Evolutionary conservation across 1,140 invertebrate genomes (phyloP).

Genomic region (Platorchestia sp.): DNA sequence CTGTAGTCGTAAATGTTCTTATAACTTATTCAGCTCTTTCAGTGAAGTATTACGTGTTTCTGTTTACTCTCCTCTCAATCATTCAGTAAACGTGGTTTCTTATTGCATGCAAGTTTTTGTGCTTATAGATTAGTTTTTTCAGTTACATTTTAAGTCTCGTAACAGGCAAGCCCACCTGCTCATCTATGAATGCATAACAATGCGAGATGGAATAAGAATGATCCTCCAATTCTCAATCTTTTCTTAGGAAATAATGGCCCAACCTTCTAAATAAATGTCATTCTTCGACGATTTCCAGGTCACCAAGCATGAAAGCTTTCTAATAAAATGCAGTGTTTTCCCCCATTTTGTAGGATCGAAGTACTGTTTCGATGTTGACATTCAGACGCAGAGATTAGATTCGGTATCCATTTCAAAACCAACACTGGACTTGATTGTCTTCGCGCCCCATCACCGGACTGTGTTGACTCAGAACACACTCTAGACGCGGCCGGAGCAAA

Average conservation of each 20-base stretch:
- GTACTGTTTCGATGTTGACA: neutral
- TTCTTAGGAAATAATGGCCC: neutral
- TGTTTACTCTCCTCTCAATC: neutral
- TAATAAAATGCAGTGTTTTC: neutral
- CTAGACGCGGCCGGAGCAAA: neutral
- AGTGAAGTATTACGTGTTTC: neutral
- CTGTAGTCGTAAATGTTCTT: neutral
- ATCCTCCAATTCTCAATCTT: neutral
- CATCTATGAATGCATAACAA: no score
- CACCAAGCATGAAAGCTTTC: neutral
- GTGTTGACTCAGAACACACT: slow-evolving; percentile 50
- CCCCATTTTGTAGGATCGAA: neutral
- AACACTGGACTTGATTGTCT: slow-evolving; percentile 30
- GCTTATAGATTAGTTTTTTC: neutral
- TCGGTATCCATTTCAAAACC: slow-evolving; percentile 32
- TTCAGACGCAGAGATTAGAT: neutral
- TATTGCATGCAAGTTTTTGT: neutral
- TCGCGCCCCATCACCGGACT: neutral
- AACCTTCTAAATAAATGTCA: neutral
- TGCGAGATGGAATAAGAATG: neutral
- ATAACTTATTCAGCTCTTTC: neutral
- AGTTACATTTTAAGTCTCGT: neutral
- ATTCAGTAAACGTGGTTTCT: neutral
- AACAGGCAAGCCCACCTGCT: neutral
- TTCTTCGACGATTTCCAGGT: neutral